A percentile compares a stretch with the other conserved stretches of the same genome.
Evolutionary conservation across 2,113 vertebrate species (phyloP).

Genomic region (Alethe diademata): DNA sequence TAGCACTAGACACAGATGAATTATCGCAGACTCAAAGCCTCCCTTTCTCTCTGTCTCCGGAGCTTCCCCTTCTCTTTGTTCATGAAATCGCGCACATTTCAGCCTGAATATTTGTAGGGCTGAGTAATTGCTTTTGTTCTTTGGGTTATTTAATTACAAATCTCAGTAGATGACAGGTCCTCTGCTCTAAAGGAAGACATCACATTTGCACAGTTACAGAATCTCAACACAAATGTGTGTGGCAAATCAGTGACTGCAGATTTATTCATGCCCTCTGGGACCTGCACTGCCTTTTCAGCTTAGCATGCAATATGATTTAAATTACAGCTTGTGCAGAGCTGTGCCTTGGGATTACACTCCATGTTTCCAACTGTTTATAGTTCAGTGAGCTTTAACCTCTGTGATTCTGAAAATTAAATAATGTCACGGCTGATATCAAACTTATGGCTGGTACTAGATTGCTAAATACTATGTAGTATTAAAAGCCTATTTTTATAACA

Average conservation of each 20-base stretch:
- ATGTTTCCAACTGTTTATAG: slow-evolving; percentile 59
- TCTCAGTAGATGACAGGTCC: slow-evolving; percentile 47
- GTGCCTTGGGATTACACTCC: slow-evolving; percentile 52
- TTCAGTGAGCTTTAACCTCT: slow-evolving; percentile 63
- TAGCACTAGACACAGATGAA: neutral
- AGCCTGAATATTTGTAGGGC: slow-evolving; percentile 22
- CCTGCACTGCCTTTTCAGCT: slow-evolving; percentile 51
- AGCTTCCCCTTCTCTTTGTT: slow-evolving; percentile 43
- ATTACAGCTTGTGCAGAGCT: slow-evolving; percentile 58
- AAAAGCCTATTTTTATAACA: slow-evolving; percentile 22
- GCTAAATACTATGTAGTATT: slow-evolving; percentile 16
- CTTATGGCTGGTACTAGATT: slow-evolving; percentile 35
- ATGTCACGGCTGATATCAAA: slow-evolving; percentile 52
- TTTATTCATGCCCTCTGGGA: slow-evolving; percentile 63
- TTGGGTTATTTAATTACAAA: slow-evolving; percentile 56
- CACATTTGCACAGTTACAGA: slow-evolving; percentile 56
- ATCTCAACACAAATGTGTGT: slow-evolving; percentile 46
- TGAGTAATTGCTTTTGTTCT: slow-evolving; percentile 61
- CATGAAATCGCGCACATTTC: slow-evolving; percentile 8
- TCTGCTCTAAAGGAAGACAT: slow-evolving; percentile 51
- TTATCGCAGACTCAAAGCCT: neutral
- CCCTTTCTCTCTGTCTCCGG: slow-evolving; percentile 28
- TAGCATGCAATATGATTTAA: slow-evolving; percentile 62
- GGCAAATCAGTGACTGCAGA: slow-evolving; percentile 52
- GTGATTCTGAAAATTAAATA: slow-evolving; percentile 62